Base-by-base conservation (phyloP, 1,140 invertebrate species). In the Leptopilina boulardi region DNA sequence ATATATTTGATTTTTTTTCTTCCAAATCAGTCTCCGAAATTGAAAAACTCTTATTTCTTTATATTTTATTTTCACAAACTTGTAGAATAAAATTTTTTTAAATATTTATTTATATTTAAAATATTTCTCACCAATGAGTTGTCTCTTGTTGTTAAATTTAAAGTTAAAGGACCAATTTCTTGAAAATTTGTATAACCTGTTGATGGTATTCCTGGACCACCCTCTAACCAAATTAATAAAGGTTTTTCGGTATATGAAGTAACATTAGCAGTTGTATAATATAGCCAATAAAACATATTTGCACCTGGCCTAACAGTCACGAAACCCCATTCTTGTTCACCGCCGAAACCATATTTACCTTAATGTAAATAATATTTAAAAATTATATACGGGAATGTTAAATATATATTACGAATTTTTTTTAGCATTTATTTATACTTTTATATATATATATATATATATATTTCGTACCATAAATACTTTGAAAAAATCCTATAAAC, bases 251-350 rank as follows among this genome's bases (percentile, higher is more conserved):
- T 92, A 71, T 92, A 92, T 41, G 90, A 89, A 11, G 87, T 78
- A 91, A 86, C 91, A 85, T 73, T 89, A 74, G 93, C 93, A 0
- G 92, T 94, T 2, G 94, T 94, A 82, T 95, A 95, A 85, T 95
- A 96, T 2, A 97, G 86, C 95, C 96, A 97, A 92, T 95, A 97
- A 86, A 97, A 97, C 93, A 96, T 96, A 59, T 96, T 92, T 0
- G 96, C 95, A 0, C 93, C 92, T 6, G 92, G 88, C 8, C 95
- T 92, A 0, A 97, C 95, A 19, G 91, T 92, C 0, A 93, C 92
- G 82, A 92, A 94, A 47, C 93, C 94, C 93, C 94, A 95, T 79
- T 95, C 94, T 88, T 95, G 93, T 51, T 93, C 92, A 0, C 92
- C 93, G 1, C 92, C 92, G 74, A 93, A 92, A n/a, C 93, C 93